Conservation (phyloP, 2,888 invertebrate genomes). For the Euzophera pinguis region DNA sequence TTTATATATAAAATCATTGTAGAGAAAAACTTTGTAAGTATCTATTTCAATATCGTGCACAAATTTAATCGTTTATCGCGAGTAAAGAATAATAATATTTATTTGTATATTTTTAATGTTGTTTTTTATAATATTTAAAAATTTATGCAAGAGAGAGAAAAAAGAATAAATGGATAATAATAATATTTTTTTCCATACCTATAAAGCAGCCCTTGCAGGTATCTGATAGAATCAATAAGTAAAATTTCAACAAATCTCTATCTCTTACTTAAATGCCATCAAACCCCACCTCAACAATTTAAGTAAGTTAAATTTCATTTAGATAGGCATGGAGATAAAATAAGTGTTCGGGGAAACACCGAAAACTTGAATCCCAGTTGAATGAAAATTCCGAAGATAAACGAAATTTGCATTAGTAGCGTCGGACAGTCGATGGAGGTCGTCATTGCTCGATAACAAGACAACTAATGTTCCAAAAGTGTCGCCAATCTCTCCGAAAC, state of each 20-base stretch:
- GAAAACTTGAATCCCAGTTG: constrained; percentile 51
- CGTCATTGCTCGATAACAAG: constrained; percentile 55
- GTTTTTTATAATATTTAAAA: too few relatives aligned
- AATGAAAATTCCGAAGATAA: constrained; percentile 43
- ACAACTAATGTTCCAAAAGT: constrained; percentile 54
- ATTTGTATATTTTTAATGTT: too few relatives aligned
- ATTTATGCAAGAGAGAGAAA: too few relatives aligned
- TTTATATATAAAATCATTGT: not conserved
- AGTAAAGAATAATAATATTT: too few relatives aligned
- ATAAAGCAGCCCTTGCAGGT: too few relatives aligned
- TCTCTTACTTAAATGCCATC: not conserved
- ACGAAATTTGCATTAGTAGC: constrained; percentile 50
- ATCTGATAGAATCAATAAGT: too few relatives aligned
- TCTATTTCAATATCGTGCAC: not conserved
- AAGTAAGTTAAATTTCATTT: constrained; percentile 20
- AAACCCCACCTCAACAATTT: constrained; percentile 13
- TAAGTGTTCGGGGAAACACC: constrained; percentile 27
- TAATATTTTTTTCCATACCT: too few relatives aligned
- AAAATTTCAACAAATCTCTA: not conserved
- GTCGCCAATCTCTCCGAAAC: constrained; percentile 43
- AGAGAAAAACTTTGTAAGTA: not conserved
- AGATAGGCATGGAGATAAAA: constrained; percentile 17
- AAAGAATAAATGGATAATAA: too few relatives aligned
- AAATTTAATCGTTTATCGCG: not conserved
- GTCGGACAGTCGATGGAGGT: constrained; percentile 33